phyloP scores from a whole-genome alignment of 2,888 invertebrate species.

The Corbicula japonica region DNA sequence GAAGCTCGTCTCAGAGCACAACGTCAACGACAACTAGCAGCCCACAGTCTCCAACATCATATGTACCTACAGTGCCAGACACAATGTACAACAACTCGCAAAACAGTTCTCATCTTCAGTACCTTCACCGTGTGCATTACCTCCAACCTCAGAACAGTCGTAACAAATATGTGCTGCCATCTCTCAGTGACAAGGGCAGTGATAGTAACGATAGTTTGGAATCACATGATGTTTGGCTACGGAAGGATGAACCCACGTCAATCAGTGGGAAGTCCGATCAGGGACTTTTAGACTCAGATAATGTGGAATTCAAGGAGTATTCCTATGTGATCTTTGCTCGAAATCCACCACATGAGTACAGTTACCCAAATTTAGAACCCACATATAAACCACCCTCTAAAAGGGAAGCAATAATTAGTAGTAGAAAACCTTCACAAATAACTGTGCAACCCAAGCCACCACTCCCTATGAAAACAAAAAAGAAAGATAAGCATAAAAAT shows the following conservation, averaged over 20 bases:
- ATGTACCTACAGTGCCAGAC: slow-evolving; percentile 76
- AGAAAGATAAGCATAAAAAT: slow-evolving; percentile 75
- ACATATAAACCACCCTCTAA: slow-evolving; percentile 79
- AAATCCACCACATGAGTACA: slow-evolving; percentile 91
- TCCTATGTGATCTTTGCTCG: slow-evolving; percentile 82
- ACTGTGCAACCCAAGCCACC: slow-evolving; percentile 86
- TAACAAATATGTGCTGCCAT: slow-evolving; percentile 72
- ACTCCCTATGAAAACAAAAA: slow-evolving; percentile 83
- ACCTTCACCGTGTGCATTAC: slow-evolving; percentile 90
- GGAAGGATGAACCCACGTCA: slow-evolving; percentile 77
- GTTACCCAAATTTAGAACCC: slow-evolving; percentile 91
- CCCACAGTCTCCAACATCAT: slow-evolving; percentile 80
- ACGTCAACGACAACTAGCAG: slow-evolving; percentile 86
- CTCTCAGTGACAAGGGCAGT: slow-evolving; percentile 78
- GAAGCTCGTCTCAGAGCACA: slow-evolving; percentile 84
- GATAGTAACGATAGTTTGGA: slow-evolving; percentile 72
- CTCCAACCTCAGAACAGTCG: slow-evolving; percentile 84
- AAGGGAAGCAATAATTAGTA: slow-evolving; percentile 79
- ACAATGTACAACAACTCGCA: slow-evolving; percentile 79
- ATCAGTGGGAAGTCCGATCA: slow-evolving; percentile 79
- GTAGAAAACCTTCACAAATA: slow-evolving; percentile 73
- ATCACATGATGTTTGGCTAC: slow-evolving; percentile 80
- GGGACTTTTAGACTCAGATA: slow-evolving; percentile 74
- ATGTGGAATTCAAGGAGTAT: slow-evolving; percentile 77
- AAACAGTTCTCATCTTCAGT: slow-evolving; percentile 81